Evolutionary conservation across 2,888 invertebrate species (phyloP), one percentile per base, ranked within the genome.

Genomic region (Neoitamus cyanurus): DNA sequence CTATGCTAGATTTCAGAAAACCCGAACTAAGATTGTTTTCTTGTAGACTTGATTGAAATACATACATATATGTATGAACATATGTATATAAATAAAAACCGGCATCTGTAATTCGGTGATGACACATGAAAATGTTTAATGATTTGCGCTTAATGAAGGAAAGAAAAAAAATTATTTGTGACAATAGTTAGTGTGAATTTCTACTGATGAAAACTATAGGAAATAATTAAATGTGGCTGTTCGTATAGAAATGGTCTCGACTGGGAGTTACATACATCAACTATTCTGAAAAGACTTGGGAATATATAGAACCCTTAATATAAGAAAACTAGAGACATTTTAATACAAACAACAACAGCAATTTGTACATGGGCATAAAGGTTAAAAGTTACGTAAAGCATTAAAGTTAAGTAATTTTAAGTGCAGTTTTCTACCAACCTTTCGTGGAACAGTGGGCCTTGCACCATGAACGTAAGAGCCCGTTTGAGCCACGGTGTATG

Each of bases 401-500:
- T 42, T 42, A 42, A 42, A 42, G n/a, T 15, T 42, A 42, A 42
- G n/a, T 42, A n/a, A 42, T 42, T n/a, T 42, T 42, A 42, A 42
- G 42, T 30, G 70, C 25, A 30, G n/a, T 69, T 69, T 25, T 3
- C 28, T 70, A 30, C 28, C n/a, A 42, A 42, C 42, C 42, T 42
- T 42, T 15, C 73, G 73, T 73, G 34, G 73, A n/a, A 36, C 11
- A 15, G 20, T 36, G 37, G 34, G 9, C 11, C 73, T 73, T 73
- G 73, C 15, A 42, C 78, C 31, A 31, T 28, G 78, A 78, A 31
- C 42, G 30, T 58, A 48, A 15, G 58, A 3, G 31, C 48, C 42
- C 2, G 58, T 69, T 82, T 82, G 82, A 69, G 37, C 37, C n/a
- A 69, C 69, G 82, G n/a, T 82, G 82, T 69, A 36, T 28, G 82